Base-by-base conservation (phyloP, 2,888 invertebrate genomes). In the Clitarchus hookeri region DNA sequence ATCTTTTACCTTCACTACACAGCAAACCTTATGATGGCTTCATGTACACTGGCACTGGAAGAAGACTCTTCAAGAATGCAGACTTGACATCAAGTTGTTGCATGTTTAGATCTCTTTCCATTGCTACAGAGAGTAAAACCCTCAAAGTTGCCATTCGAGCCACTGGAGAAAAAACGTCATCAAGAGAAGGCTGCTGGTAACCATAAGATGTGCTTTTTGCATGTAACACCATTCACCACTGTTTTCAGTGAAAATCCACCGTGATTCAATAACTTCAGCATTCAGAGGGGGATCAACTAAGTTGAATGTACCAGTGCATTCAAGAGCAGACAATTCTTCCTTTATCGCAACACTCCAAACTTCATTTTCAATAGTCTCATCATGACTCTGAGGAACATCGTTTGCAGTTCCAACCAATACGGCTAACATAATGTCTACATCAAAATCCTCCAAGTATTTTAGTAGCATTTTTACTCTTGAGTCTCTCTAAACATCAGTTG, bases 21-120 rank as follows among this genome's bases (percentile, higher is more conserved):
- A 13, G 23, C 27, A 79, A n/a, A 27, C 79, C 79, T 79, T 79
- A 0, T n/a, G 79, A n/a, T 79, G 79, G 0, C 79, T 79, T 79
- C 25, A 79, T 79, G 23, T 26, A 79, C 79, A 79, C 79, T n/a
- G 79, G 23, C 25, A n/a, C 79, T 79, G 25, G 13, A n/a, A 79
- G 0, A n/a, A 23, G 25, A 12, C 23, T 79, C 4, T n/a, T 79
- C 79, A 79, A 79, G 79, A 79, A 79, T 19, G 13, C n/a, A n/a
- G 79, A 77, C 79, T 79, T 79, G 79, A 79, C 79, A 79, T 79
- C 79, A 79, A 79, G 79, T 79, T 79, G 79, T n/a, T 79, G 25
- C 13, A 79, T 12, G 13, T 79, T 12, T n/a, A 79, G 23, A 13
- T n/a, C 27, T 27, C 25, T 79, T 27, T 79, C n/a, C 12, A 8